Percentiles rank a stretch among this genome's conserved stretches.
These are phyloP conservation scores for Mamestra brassicae DNA, from an alignment of 2,888 invertebrate species.

Conservation along the genomic window DNA sequence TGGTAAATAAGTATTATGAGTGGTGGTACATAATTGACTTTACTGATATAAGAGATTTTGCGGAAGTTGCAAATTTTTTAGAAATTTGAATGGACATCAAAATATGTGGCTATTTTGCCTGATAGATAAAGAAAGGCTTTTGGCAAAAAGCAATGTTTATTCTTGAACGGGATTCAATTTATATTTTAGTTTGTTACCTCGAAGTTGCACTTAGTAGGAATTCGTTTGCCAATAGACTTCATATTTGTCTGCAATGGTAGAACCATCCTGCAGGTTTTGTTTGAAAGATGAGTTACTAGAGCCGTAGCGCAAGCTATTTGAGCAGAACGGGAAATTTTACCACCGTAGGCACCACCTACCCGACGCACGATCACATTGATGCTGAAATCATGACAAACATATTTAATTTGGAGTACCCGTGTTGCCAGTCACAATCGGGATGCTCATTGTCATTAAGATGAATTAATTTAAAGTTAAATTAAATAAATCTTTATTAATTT, in stretches of 20 bases:
- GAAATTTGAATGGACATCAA: no score
- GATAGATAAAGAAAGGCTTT: not conserved
- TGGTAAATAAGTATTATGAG: no score
- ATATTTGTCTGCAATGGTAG: constrained; percentile 92
- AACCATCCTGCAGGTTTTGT: constrained; percentile 92
- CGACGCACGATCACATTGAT: constrained; percentile 91
- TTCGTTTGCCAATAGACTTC: constrained; percentile 90
- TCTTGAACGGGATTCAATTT: not conserved
- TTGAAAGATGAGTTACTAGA: constrained; percentile 90
- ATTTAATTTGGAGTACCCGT: not conserved
- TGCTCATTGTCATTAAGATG: not conserved
- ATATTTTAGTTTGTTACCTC: constrained; percentile 78
- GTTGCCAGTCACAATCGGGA: no score
- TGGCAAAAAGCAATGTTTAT: not conserved
- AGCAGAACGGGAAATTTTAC: constrained; percentile 92
- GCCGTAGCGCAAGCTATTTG: constrained; percentile 82
- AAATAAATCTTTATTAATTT: not conserved
- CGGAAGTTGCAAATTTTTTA: no score
- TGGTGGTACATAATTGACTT: no score
- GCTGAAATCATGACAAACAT: constrained; percentile 77
- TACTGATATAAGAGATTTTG: no score
- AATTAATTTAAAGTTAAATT: no score
- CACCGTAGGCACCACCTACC: constrained; percentile 91
- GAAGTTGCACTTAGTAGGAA: constrained; percentile 87
- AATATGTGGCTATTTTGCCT: no score